Evolutionary conservation across 2,888 invertebrate genomes (phyloP).

Genomic region (Cheilosia scutellata): DNA sequence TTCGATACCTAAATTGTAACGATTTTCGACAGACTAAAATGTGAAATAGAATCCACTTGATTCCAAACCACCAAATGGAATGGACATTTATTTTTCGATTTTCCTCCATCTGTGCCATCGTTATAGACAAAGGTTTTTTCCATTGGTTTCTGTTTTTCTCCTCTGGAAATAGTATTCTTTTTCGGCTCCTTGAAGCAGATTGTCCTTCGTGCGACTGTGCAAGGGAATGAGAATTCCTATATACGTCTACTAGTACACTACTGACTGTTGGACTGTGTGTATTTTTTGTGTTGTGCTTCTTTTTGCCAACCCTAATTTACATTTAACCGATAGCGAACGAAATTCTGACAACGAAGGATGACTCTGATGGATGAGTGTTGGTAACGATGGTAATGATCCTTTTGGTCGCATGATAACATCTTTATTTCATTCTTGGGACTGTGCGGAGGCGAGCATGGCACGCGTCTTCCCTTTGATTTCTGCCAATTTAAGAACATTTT

Average conservation of each 20-base stretch:
- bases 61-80: slow-evolving; percentile 17
- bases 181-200: slow-evolving; percentile 17
- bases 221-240: background rate
- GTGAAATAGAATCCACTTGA: slow-evolving; percentile 48
- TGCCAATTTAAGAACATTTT: background rate
- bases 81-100: slow-evolving; percentile 12
- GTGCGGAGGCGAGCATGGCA: background rate
- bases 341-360: slow-evolving; percentile 18
- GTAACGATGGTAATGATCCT: slow-evolving; percentile 32
- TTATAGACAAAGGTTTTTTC: background rate
- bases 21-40: slow-evolving; percentile 26
- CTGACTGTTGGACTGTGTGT: background rate
- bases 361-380: slow-evolving; percentile 30
- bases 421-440: background rate
- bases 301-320: slow-evolving; percentile 18
- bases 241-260: background rate
- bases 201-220: slow-evolving; percentile 6
- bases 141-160: background rate
- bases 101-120: slow-evolving; percentile 3
- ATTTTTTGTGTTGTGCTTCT: background rate
- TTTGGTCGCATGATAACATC: slow-evolving; percentile 11
- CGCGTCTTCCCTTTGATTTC: background rate
- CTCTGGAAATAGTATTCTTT: background rate
- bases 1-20: slow-evolving; percentile 19
- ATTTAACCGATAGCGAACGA: slow-evolving; percentile 6